Base-by-base conservation (phyloP, 2,888 invertebrate species). In the Trichopria drosophilae region DNA sequence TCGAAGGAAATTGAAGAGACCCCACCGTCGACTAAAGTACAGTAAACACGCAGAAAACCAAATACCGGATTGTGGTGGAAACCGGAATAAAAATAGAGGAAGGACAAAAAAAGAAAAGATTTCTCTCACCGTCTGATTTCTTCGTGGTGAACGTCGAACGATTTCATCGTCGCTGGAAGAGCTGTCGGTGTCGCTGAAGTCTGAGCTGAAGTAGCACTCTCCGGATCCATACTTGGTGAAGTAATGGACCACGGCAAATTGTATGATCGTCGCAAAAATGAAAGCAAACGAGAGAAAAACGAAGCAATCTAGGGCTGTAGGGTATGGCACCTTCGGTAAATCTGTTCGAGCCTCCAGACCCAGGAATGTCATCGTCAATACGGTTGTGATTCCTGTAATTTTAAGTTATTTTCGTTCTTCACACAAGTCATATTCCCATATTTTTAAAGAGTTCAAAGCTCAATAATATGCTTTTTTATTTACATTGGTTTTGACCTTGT, bases 171-270 rank as follows among this genome's bases (percentile, higher is more conserved):
- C 82, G 35, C 76, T 76, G 44, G 81, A 82, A 2, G 58, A 58
- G 42, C 77, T 77, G 31, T 82, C 83, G 3, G 82, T 80, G 32
- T 83, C 84, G 3, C 83, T 81, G 34, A 79, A 77, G 61, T 87
- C 85, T 1, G 82, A 80, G 52, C 83, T 83, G 69, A 86, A 86
- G 72, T 87, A 87, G 64, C 85, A 84, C 70, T 89, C 89, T 1
- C 89, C 89, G 4, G 86, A 88, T 18, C 89, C 89, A 60, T 86
- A 85, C 75, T 90, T 90, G n/a, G 90, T 90, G 72, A 87, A 89
- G 71, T 87, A 88, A 71, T 90, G 90, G 1, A 90, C 90, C n/a
- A 88, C 83, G 3, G 90, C 89, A 69, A 89, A 90, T 80, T 90
- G 88, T 51, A 90, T 82, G 51, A 90, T 88, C 2, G 89, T 88